Evolutionary conservation across 2,797 vertebrate species (phyloP).

Genomic region (Xenentodon cancila): DNA sequence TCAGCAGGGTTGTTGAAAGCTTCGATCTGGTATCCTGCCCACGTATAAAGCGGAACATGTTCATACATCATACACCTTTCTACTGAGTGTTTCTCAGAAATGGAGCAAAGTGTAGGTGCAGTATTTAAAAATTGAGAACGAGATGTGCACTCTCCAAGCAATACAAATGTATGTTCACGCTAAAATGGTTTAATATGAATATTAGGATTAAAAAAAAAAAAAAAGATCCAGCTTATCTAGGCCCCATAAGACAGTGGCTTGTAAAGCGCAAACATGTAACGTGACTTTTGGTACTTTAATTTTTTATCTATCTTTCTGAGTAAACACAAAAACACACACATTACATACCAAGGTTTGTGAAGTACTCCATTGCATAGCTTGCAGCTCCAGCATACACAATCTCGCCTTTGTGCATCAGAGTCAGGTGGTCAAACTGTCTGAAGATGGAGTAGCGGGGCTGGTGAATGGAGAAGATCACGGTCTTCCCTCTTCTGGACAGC

Average conservation of each 20-base stretch:
- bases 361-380: slow-evolving; percentile 71
- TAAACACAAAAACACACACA: slow-evolving; percentile 4
- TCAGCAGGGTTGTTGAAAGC: slow-evolving; percentile 83
- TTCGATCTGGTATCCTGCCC: slow-evolving; percentile 80
- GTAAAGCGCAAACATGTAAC: too few relatives aligned
- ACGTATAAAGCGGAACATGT: slow-evolving; percentile 2
- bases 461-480: slow-evolving; percentile 86
- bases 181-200: too few relatives aligned
- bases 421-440: slow-evolving; percentile 81
- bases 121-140: too few relatives aligned
- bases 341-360: slow-evolving; percentile 71
- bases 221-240: too few relatives aligned
- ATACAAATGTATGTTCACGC: too few relatives aligned
- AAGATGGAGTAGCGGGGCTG: slow-evolving; percentile 86
- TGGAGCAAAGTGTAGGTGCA: too few relatives aligned
- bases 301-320: neutral
- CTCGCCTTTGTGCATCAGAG: slow-evolving; percentile 82
- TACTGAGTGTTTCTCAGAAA: too few relatives aligned
- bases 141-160: too few relatives aligned
- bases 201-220: too few relatives aligned
- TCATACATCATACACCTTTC: too few relatives aligned
- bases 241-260: too few relatives aligned
- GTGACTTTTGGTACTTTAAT: too few relatives aligned
- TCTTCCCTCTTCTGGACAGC: slow-evolving; percentile 79
- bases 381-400: slow-evolving; percentile 76